Evolutionary conservation across 2,113 vertebrate genomes (phyloP), one percentile per base, ranked within the genome.

Genomic region (Morone chrysops): DNA sequence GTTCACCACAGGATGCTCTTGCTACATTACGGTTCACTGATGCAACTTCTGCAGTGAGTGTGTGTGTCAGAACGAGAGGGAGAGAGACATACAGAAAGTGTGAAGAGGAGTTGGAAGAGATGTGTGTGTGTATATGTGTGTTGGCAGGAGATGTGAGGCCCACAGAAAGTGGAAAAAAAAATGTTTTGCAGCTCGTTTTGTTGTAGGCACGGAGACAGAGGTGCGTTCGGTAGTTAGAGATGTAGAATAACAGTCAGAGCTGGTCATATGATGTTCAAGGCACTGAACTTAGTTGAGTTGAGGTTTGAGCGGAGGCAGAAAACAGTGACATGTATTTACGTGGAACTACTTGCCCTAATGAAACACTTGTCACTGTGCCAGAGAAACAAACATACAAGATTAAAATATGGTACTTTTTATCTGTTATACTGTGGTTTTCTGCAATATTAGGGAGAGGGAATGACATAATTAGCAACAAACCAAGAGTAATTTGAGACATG

Each of bases 211-310:
- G 41, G 50, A 66, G 71, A 54, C 40, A 13, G 66, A 22, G 50
- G 77, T 77, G 80, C 0, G 47, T 70, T 60, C 41, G 56, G 48
- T 18, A 47, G 80, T 18, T 38, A 20, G 43, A 70, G 61, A 86
- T 83, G 82, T 53, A 84, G 57, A 78, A 79, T 18, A 87, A 82
- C 67, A 70, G 51, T 76, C 65, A 84, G 14, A 66, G 66, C 56
- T 14, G 25, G 80, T 92, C 87, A 87, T 80, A 57, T 87, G 88
- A 87, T 63, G 36, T 61, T 77, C 70, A 68, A 79, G 45, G 25
- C 56, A 25, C 43, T 57, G 86, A 62, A n/a, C n/a, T n/a, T n/a
- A n/a, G n/a, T 66, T 31, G 31, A 31, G 31, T 31, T 31, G 31
- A 31, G 31, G 31, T 31, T 13, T 81, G 72, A 77, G 56, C 70